Conservation (phyloP, 30 jellyfish, hydroid and myxozoan genomes). For the Nemopilema nomurai region DNA sequence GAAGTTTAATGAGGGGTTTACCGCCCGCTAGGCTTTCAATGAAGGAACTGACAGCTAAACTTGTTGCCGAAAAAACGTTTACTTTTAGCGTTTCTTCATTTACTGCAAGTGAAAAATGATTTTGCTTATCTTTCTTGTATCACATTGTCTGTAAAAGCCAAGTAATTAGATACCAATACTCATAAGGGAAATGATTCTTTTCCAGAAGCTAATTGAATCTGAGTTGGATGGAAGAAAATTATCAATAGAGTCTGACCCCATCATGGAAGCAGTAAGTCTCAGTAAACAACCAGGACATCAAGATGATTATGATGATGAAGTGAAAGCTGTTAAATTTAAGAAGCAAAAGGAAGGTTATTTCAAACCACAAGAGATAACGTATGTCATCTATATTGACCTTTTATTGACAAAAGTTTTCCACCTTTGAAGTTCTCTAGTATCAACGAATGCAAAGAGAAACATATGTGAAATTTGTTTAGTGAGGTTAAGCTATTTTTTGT, state of each 20-base stretch:
- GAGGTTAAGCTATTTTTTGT: no score
- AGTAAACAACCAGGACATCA: not conserved
- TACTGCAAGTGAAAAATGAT: no score
- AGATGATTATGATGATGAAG: constrained; percentile 13
- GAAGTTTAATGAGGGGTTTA: no score
- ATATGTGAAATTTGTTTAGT: no score
- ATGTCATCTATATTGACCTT: not conserved
- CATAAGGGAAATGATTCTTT: not conserved
- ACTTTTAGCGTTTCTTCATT: no score
- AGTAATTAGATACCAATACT: no score
- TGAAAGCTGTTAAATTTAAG: constrained; percentile 24
- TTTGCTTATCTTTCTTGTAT: no score
- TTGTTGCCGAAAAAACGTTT: no score
- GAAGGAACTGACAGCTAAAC: no score
- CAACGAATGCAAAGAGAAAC: no score
- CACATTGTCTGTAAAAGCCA: no score
- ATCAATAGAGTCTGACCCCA: constrained; percentile 28
- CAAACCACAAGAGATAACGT: constrained; percentile 26
- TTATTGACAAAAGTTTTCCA: not conserved
- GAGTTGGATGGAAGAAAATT: not conserved
- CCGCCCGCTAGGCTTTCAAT: no score
- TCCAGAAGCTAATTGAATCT: not conserved
- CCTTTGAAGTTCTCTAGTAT: not conserved
- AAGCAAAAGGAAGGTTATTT: constrained; percentile 56
- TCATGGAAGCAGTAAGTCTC: constrained; percentile 13